Percentiles rank a stretch among this genome's conserved stretches.
Evolutionary conservation across 2,113 vertebrate species (phyloP).

Genomic region (Rhinopomastus cyanomelas): DNA sequence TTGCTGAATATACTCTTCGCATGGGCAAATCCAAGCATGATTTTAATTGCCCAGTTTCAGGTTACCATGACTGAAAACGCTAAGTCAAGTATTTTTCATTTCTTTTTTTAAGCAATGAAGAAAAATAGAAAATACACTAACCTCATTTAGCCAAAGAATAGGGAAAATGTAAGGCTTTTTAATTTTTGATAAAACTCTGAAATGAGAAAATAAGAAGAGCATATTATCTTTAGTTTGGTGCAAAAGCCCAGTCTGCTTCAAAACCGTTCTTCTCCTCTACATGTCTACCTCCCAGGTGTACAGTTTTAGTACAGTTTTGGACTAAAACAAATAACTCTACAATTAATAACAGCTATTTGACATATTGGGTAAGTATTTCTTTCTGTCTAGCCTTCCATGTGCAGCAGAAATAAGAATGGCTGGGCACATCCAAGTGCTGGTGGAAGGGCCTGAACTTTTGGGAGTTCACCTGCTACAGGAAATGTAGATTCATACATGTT

Average conservation of each 20-base stretch:
- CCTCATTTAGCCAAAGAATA: constrained; percentile 94
- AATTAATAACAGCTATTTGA: background rate
- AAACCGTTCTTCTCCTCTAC: background rate
- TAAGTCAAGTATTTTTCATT: no score
- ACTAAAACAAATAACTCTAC: background rate
- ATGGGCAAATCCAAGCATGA: background rate
- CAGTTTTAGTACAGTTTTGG: background rate
- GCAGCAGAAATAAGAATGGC: background rate
- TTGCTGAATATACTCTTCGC: background rate
- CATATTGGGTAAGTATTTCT: background rate
- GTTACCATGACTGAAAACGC: background rate
- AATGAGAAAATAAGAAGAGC: constrained; percentile 18
- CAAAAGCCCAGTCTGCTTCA: background rate
- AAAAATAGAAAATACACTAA: constrained; percentile 65
- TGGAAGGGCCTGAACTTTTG: background rate
- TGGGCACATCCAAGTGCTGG: background rate
- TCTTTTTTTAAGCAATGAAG: background rate
- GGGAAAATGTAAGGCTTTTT: constrained; percentile 82
- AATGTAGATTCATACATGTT: background rate
- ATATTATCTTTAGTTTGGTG: background rate
- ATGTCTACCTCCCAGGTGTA: background rate
- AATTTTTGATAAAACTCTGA: constrained; percentile 82
- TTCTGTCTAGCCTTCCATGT: background rate
- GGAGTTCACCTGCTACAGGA: background rate
- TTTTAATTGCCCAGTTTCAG: background rate